Evolutionary conservation across 2,797 vertebrate species (phyloP), one percentile per base, ranked within the genome.

Genomic region (Poecilia wingei): DNA sequence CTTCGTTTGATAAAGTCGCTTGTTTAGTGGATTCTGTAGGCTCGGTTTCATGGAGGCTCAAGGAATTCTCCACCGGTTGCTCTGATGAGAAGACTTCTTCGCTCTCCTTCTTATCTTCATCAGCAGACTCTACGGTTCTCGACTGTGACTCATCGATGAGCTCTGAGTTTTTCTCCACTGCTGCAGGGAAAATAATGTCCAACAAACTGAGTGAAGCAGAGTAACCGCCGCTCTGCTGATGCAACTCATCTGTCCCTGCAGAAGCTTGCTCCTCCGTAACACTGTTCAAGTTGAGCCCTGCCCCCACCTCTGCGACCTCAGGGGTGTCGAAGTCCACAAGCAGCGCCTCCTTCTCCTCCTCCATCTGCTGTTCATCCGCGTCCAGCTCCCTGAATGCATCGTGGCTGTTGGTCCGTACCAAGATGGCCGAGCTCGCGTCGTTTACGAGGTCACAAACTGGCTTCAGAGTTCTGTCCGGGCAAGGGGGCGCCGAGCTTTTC

Each of bases 381-480:
- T 96, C 94, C 83, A 96, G 86, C 72, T 96, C 92, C 1, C 90
- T 93, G 88, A 95, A 91, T 66, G 94, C 95, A 79, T 97, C 95
- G 20, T 84, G 93, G 92, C 93, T 88, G 86, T 92, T 88, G 39
- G 85, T 90, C 25, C 93, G 79, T 72, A 93, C 86, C 73, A 94
- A 86, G 84, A 94, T 92, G 76, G 96, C 94, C 25, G 95, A 96
- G 77, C 96, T 96, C 0, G 96, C 97, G 91, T 98, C 98, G 41
- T 91, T 98, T 80, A 99, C 96, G 6, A 99, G 96, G 83, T 99
- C 98, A 81, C 98, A 99, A 75, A 98, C 91, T 0, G 97, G 98
- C 87, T 97, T 93, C 88, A 96, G 92, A 36, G 96, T 95, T 72
- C 96, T 91, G 64, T 97, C 95, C 1, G 95, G 92, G 84, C 92